phyloP scores from a whole-genome alignment of 2,888 invertebrate species.

The Apotomis capreana region DNA sequence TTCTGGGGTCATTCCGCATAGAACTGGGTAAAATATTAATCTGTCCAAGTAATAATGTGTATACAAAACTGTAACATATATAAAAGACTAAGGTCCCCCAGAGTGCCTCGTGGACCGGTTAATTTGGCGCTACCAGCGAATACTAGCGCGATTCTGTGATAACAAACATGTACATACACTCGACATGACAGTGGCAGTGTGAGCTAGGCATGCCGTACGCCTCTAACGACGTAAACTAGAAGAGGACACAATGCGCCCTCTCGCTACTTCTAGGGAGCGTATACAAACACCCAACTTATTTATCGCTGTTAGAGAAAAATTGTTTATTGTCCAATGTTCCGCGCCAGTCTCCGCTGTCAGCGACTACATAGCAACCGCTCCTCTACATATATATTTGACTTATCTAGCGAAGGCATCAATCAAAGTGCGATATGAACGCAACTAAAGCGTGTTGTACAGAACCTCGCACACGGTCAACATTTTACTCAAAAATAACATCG shows the following conservation, averaged over 20 bases:
- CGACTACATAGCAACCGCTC: not conserved
- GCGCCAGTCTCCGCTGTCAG: not conserved
- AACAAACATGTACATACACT: not conserved
- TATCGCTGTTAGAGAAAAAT: not conserved
- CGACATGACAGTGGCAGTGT: not conserved
- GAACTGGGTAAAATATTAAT: slow-evolving; percentile 45
- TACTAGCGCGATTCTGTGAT: not conserved
- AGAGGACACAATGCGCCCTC: no score
- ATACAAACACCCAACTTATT: no score
- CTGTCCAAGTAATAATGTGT: slow-evolving; percentile 42
- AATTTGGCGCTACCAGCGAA: slow-evolving; percentile 4
- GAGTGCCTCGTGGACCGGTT: slow-evolving; percentile 47
- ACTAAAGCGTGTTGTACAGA: slow-evolving; percentile 61
- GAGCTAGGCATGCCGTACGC: no score
- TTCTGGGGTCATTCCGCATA: slow-evolving; percentile 36
- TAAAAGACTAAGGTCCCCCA: slow-evolving; percentile 50
- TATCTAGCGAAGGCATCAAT: slow-evolving; percentile 75
- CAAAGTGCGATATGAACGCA: slow-evolving; percentile 66
- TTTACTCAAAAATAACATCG: slow-evolving; percentile 67
- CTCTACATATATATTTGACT: slow-evolving; percentile 50
- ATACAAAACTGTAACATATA: slow-evolving; percentile 44
- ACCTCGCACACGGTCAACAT: slow-evolving; percentile 67
- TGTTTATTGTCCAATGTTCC: not conserved
- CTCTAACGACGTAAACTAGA: no score
- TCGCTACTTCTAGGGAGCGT: no score